Evolutionary conservation across 2,888 invertebrate genomes (phyloP), one percentile per base, ranked within the genome.

Genomic region (Synanthedon andrenaeformis): DNA sequence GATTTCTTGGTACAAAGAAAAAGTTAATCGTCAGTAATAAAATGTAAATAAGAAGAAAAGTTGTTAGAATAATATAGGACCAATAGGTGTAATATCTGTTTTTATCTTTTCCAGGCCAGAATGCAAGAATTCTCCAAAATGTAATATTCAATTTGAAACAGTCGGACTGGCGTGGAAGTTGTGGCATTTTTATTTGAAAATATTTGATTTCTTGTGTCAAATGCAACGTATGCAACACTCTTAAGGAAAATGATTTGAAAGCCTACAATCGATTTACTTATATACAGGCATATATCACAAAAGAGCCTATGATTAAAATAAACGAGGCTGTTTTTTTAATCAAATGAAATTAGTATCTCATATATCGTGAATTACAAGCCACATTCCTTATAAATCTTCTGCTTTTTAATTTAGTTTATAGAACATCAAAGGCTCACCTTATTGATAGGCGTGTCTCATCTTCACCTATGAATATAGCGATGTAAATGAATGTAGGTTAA

Each of bases 401-500:
- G n/a, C 35, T 8, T 35, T 35, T 35, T 35, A 35, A 35, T 35
- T 35, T 35, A 35, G 35, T 35, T 35, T 10, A 35, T 35, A 35
- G 14, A 45, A 45, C 45, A 45, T 45, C 45, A 45, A 45, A 45
- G 45, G 13, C 45, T 12, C 14, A 45, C 45, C 14, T 45, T 14
- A n/a, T 13, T n/a, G 45, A 45, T 45, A 45, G 35, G 35, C 14
- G 14, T 45, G 4, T 14, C 45, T 14, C 12, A 45, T 45, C 14
- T 11, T 45, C 12, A 45, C 6, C 8, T 6, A 45, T 45, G 45
- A 45, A 45, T 45, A 45, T 45, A 45, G 5, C 45, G 13, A 49
- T 49, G 49, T 49, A 56, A 54, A 56, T 55, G 49, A 53, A 79
- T 78, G 66, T 75, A 61, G 79, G 76, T 76, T 78, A 78, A 79